Base-by-base conservation (phyloP, 2,797 vertebrate species). In the Pseudochirops corinnae region DNA sequence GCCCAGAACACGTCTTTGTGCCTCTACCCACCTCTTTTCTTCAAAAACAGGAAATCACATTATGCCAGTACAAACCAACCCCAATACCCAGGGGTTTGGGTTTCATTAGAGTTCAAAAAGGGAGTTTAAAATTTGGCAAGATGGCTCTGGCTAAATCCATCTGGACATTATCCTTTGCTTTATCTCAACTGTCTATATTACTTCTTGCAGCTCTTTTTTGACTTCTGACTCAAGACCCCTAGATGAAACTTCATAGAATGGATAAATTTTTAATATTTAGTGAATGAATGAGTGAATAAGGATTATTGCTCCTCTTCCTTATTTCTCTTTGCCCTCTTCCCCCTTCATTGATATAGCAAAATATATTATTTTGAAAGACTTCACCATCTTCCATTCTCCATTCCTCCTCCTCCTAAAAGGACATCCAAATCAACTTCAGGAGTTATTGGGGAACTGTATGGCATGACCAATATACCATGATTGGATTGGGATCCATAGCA, bases 31-130 rank as follows among this genome's bases (percentile, higher is more conserved):
- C 50, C 56, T 87, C 82, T 92, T 93, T 56, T 96, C 95, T 97
- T 96, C 92, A 96, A 97, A 95, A 96, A 96, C 96, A 98, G 96
- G 96, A 97, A 96, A 92, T 90, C 90, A 92, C 56, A 56, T 58
- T 31, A 33, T 52, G 90, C 92, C 58, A 58, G 53, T 26, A 21
- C 52, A 56, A 92, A 82, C 91, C 93, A 91, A 91, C 56, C 58
- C 55, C 31, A 18, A 13, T 3, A 60, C 31, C 16, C 46, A 91
- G 90, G 91, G 92, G 67, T n/a, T 93, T 92, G 60, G 21, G 39
- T 58, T 50, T 95, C 56, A 24, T 87, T 82, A 7, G 91, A 11
- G 3, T 90, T 94, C 94, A 95, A 92, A 96, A 93, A 57, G 2
- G 50, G 3, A 0, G 12, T 62, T 92, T 91, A 91, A 95, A 33